phyloP scores from a whole-genome alignment of 2,113 vertebrate genomes.

The Siphamia tubifer region DNA sequence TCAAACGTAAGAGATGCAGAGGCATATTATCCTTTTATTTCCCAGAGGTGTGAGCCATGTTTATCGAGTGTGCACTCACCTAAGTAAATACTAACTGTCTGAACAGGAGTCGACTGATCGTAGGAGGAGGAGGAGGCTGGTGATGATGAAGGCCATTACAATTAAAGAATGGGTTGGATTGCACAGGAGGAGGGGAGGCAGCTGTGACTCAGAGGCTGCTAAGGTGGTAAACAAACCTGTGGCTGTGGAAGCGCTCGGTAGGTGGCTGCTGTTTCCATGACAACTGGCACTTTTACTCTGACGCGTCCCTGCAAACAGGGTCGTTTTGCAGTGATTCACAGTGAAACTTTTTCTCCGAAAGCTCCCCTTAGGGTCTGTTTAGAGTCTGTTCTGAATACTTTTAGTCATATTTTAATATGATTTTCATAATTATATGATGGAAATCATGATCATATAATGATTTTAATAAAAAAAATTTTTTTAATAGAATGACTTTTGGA shows the following conservation, averaged over 20 bases:
- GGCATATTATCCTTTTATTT: neutral
- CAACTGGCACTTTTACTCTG: constrained; percentile 27
- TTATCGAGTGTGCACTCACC: constrained; percentile 36
- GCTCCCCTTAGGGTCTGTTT: no score
- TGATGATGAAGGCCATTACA: constrained; percentile 2
- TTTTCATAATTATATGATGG: no score
- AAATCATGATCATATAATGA: no score
- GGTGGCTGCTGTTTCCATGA: constrained; percentile 58
- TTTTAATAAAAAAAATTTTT: no score
- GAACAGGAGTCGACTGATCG: constrained; percentile 20
- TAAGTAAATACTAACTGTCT: constrained; percentile 24
- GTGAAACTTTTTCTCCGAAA: no score
- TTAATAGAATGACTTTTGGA: no score
- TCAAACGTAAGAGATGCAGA: neutral
- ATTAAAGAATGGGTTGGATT: constrained; percentile 3
- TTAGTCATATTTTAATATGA: no score
- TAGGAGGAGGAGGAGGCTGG: neutral
- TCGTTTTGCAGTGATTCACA: no score
- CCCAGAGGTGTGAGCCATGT: constrained; percentile 1
- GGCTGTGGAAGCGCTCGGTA: constrained; percentile 27
- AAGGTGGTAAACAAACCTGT: constrained; percentile 58
- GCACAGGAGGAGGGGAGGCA: neutral
- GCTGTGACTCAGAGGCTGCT: constrained; percentile 51
- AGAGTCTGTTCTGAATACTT: no score
- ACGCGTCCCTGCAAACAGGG: constrained; percentile 32